phyloP scores from a whole-genome alignment of 2,113 vertebrate genomes.

The Menidia beryllina region DNA sequence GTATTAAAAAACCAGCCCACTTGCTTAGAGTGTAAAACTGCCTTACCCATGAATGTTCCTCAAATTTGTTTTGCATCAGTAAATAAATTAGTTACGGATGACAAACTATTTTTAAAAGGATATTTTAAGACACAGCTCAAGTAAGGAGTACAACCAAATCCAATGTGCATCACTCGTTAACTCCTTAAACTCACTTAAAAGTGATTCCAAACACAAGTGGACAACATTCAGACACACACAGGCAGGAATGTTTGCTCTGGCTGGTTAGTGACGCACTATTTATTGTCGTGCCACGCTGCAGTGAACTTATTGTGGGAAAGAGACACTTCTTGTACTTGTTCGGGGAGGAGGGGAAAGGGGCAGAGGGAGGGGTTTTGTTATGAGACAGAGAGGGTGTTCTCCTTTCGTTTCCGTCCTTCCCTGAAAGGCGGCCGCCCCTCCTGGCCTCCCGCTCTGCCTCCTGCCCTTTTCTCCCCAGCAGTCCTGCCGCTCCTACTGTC shows the following conservation, averaged over 20 bases:
- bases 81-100: conserved; percentile 24
- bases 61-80: conserved; percentile 10
- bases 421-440: conserved; percentile 58
- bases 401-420: conserved; percentile 76
- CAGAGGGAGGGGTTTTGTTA: conserved; percentile 52
- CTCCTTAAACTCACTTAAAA: too few species aligned
- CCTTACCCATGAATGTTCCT: conserved; percentile 14
- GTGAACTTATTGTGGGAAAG: conserved; percentile 57
- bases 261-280: conserved; percentile 78
- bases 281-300: conserved; percentile 63
- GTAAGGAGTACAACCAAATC: not conserved
- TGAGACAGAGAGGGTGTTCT: conserved; percentile 77
- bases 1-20: conserved; percentile 29
- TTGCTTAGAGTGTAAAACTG: conserved; percentile 5
- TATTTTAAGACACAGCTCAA: not conserved
- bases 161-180: conserved; percentile 21
- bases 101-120: not conserved
- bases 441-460: conserved; percentile 34
- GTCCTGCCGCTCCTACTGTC: conserved; percentile 68
- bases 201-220: conserved; percentile 7
- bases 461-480: conserved; percentile 36
- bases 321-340: conserved; percentile 44
- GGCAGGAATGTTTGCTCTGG: conserved; percentile 60
- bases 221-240: conserved; percentile 49
- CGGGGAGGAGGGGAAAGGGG: conserved; percentile 11